These are phyloP conservation scores for Nesometra sesokonis DNA, from an alignment of 35 echinoderm and acorn worm species.

Conservation along the genomic window DNA sequence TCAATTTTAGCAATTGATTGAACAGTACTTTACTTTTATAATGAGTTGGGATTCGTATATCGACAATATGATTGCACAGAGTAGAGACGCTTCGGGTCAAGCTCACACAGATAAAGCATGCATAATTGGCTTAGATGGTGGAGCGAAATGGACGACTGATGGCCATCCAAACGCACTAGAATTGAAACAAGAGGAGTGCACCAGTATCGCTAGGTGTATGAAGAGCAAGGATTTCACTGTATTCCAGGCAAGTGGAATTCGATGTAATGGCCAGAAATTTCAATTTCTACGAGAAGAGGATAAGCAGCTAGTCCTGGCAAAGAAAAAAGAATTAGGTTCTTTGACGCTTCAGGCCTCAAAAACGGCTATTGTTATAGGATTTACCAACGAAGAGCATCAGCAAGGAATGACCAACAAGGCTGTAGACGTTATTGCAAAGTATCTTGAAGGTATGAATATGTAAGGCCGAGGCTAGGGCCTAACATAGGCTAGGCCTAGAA, in stretches of 20 bases:
- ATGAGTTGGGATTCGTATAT: conserved; percentile 34
- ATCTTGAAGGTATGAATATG: not conserved
- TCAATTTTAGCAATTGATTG: no score
- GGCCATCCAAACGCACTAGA: not conserved
- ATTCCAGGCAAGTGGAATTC: not conserved
- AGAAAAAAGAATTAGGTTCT: not conserved
- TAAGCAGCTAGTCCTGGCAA: not conserved
- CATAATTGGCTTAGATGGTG: not conserved
- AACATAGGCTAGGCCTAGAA: not conserved
- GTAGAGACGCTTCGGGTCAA: not conserved
- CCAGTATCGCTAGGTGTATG: not conserved
- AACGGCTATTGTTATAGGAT: not conserved
- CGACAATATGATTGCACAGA: conserved; percentile 17
- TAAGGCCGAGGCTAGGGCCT: not conserved
- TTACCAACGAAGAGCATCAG: not conserved
- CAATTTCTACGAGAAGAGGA: not conserved
- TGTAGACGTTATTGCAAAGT: not conserved
- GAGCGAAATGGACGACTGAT: not conserved
- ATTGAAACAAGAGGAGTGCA: not conserved
- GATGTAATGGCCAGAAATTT: not conserved
- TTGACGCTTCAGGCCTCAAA: not conserved
- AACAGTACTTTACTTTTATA: not conserved
- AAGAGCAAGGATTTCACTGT: not conserved
- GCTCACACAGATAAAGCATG: not conserved
- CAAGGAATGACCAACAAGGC: not conserved